A percentile compares a stretch with the other conserved stretches of the same genome.
phyloP scores from a whole-genome alignment of 2,888 invertebrate genomes.

The Stegana nigrithorax region DNA sequence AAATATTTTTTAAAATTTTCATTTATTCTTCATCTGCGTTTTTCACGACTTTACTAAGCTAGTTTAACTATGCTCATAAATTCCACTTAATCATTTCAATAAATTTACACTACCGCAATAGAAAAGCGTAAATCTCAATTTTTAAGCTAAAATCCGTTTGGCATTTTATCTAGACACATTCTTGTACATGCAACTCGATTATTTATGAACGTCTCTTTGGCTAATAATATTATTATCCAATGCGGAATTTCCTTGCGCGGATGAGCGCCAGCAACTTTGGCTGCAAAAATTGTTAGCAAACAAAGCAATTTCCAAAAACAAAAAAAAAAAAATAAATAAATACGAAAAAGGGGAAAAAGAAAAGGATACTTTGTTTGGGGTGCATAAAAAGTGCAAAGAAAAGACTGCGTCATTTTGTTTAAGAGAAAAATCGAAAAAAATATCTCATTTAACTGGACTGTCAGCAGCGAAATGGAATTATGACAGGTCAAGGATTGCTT shows the following conservation, averaged over 20 bases:
- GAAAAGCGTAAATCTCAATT: slow-evolving; percentile 46
- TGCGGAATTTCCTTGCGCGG: neutral
- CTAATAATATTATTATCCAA: slow-evolving; percentile 48
- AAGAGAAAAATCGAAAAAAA: slow-evolving; percentile 45
- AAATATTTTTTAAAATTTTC: neutral
- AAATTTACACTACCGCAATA: slow-evolving; percentile 32
- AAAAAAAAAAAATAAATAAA: neutral
- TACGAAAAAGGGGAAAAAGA: neutral
- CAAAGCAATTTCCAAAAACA: neutral
- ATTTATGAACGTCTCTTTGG: slow-evolving; percentile 38
- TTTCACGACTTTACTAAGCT: too few relatives aligned
- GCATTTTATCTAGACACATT: too few relatives aligned
- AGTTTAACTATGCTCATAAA: too few relatives aligned
- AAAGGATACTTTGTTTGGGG: neutral
- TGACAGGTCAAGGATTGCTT: slow-evolving; percentile 61
- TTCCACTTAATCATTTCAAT: slow-evolving; percentile 26
- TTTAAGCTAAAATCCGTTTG: slow-evolving; percentile 44
- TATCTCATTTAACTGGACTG: slow-evolving; percentile 49
- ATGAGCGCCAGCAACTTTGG: neutral
- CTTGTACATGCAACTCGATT: too few relatives aligned
- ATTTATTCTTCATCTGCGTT: neutral
- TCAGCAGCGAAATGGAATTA: slow-evolving; percentile 43
- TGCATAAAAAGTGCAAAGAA: neutral
- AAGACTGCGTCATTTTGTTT: neutral
- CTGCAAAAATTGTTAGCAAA: neutral